phyloP scores from a whole-genome alignment of 1,140 invertebrate genomes.

The Drosophila arawakana region DNA sequence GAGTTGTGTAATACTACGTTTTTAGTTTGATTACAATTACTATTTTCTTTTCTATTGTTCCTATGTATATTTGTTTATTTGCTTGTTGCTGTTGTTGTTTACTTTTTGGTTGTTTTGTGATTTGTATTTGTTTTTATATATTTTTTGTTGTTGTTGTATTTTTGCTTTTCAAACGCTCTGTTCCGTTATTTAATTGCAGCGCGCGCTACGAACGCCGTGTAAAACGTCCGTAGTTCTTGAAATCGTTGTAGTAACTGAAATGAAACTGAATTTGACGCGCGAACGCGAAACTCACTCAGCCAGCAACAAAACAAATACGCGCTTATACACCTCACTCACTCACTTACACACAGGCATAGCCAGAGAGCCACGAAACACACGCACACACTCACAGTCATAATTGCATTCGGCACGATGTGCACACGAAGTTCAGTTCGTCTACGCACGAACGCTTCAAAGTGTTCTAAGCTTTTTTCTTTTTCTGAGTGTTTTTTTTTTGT shows the following conservation, averaged over 20 bases:
- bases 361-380: conserved; percentile 1
- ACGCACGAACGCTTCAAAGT: conserved; percentile 4
- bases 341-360: conserved; percentile 35
- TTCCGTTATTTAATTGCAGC: conserved; percentile 71
- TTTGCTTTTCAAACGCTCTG: conserved; percentile 39
- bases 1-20: conserved; percentile 52
- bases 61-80: conserved; percentile 29
- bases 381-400: conserved; percentile 6
- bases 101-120: conserved; percentile 25
- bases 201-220: conserved; percentile 67
- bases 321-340: conserved; percentile 26
- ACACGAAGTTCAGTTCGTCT: conserved; percentile 2
- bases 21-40: conserved; percentile 32
- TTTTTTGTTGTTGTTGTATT: conserved; percentile 17
- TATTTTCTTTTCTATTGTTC: conserved; percentile 30
- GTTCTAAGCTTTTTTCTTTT: conserved; percentile 36
- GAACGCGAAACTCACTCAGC: conserved; percentile 53
- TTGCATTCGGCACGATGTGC: conserved; percentile 42
- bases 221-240: conserved; percentile 69
- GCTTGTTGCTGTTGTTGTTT: conserved; percentile 19
- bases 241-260: conserved; percentile 73
- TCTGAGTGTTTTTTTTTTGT: conserved; percentile 7
- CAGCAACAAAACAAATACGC: conserved; percentile 62
- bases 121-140: conserved; percentile 24
- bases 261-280: conserved; percentile 68